Conservation (phyloP, 2,888 invertebrate species). For the Cecidostiba fungosa region DNA sequence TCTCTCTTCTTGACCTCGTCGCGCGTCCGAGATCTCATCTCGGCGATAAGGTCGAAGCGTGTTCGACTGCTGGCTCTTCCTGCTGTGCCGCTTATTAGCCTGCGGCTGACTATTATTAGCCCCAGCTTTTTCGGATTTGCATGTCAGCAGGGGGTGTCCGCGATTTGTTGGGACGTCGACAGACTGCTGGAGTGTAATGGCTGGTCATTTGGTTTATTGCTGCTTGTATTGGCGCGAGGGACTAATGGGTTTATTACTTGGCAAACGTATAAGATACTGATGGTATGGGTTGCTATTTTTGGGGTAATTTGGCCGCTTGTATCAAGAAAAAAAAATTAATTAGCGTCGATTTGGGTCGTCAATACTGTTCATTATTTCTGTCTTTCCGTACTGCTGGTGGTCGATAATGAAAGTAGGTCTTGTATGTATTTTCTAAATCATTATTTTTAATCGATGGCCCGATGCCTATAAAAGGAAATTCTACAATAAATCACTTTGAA, state of each 20-base stretch:
- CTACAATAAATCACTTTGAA: neutral
- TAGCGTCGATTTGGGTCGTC: neutral
- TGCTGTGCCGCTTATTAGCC: constrained; percentile 17
- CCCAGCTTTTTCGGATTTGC: constrained; percentile 17
- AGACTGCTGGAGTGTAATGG: neutral
- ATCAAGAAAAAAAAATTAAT: neutral
- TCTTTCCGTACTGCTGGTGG: too few species aligned
- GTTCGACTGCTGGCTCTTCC: constrained; percentile 14
- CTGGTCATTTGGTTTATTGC: neutral
- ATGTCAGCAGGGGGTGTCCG: neutral
- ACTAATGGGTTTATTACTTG: constrained; percentile 11
- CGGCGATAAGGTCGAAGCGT: constrained; percentile 11
- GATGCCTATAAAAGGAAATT: neutral
- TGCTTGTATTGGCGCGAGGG: neutral
- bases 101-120: constrained; percentile 1
- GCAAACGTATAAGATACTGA: neutral
- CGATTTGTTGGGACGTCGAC: neutral
- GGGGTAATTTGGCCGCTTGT: neutral
- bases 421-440: neutral
- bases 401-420: too few species aligned
- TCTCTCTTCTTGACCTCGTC: constrained; percentile 30
- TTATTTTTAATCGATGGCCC: neutral
- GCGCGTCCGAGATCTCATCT: neutral
- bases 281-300: neutral
- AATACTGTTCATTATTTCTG: neutral